Evolutionary conservation across 2,888 invertebrate genomes (phyloP).

Genomic region (Diaperis boleti): DNA sequence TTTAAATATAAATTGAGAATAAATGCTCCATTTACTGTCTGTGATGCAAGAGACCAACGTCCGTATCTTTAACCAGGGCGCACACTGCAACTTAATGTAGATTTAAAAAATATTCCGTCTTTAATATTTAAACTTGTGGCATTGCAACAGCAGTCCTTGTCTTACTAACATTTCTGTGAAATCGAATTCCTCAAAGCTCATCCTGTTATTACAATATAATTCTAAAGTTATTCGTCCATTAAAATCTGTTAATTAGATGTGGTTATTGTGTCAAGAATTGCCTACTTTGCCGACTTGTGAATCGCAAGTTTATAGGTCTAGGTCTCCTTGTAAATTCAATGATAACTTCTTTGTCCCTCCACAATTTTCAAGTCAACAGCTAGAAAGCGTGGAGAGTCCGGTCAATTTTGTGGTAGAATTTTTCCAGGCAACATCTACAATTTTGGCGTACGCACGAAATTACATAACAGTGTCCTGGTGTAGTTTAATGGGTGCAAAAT

Average conservation of each 20-base stretch:
- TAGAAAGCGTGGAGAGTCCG: constrained; percentile 40
- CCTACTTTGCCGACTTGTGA: constrained; percentile 4
- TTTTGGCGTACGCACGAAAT: constrained; percentile 19
- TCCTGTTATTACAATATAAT: constrained; percentile 14
- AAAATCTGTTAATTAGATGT: constrained; percentile 15
- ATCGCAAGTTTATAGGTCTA: constrained; percentile 54
- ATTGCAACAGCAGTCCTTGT: constrained; percentile 32
- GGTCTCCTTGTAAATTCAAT: constrained; percentile 55
- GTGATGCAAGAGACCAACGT: constrained; percentile 18
- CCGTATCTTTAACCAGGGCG: too few species aligned
- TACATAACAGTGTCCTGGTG: constrained; percentile 18
- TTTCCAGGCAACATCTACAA: constrained; percentile 39
- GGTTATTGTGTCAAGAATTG: not conserved
- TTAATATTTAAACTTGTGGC: not conserved
- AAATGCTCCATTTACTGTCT: constrained; percentile 29
- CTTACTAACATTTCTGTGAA: constrained; percentile 36
- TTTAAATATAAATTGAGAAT: too few species aligned
- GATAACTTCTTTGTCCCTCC: constrained; percentile 58
- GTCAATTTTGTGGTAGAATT: constrained; percentile 42
- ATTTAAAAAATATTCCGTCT: constrained; percentile 7
- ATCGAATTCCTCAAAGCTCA: not conserved
- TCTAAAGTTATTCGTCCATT: not conserved
- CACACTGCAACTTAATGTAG: too few species aligned
- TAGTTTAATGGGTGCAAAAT: not conserved
- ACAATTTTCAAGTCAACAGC: constrained; percentile 28